These are phyloP conservation scores for Drosophila monieri DNA, from an alignment of 2,888 invertebrate genomes.

Conservation along the genomic window DNA sequence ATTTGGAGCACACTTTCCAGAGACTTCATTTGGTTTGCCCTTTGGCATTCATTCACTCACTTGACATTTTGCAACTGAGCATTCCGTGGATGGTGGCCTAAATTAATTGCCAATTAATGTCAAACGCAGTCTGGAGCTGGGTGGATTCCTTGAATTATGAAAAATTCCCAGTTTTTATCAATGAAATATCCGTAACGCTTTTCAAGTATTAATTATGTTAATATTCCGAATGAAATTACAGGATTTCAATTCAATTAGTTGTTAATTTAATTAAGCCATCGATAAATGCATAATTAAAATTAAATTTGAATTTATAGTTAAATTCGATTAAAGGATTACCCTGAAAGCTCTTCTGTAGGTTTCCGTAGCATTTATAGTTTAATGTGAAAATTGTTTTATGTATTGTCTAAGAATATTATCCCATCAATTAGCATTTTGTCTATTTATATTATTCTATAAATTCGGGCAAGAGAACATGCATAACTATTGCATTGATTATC, in stretches of 20 bases:
- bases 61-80: conserved; percentile 33
- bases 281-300: conserved; percentile 43
- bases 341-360: background rate
- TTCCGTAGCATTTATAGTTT: background rate
- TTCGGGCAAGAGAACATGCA: background rate
- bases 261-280: conserved; percentile 45
- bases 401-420: background rate
- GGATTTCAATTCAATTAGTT: conserved; percentile 45
- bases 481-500: conserved; percentile 9
- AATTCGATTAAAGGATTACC: conserved; percentile 16
- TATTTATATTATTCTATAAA: background rate
- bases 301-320: conserved; percentile 18
- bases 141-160: conserved; percentile 36
- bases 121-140: conserved; percentile 26
- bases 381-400: background rate
- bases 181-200: conserved; percentile 16
- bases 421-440: background rate
- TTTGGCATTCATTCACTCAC: conserved; percentile 14
- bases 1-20: background rate
- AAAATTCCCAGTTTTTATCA: conserved; percentile 32
- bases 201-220: conserved; percentile 2
- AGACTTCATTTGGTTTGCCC: conserved; percentile 10
- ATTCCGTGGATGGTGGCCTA: conserved; percentile 48
- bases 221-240: conserved; percentile 13
- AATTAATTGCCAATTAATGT: conserved; percentile 71